These are phyloP conservation scores for Nephila pilipes DNA, from an alignment of 1,140 invertebrate genomes.

Conservation along the genomic window DNA sequence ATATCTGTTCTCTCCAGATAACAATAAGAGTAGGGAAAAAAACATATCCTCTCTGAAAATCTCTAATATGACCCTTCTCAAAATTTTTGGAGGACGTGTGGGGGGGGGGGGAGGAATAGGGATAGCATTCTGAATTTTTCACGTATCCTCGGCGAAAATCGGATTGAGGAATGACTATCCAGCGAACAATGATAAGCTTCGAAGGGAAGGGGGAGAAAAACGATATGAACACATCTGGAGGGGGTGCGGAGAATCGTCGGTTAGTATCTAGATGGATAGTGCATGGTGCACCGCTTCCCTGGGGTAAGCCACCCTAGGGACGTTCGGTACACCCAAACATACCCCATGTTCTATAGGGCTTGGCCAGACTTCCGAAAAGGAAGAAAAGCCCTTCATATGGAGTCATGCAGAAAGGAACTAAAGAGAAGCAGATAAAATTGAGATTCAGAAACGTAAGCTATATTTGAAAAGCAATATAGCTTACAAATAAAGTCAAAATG, in stretches of 20 bases:
- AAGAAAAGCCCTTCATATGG: not conserved
- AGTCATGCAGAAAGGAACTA: not conserved
- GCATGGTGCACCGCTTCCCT: slow-evolving; percentile 73
- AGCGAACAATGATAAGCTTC: slow-evolving; percentile 65
- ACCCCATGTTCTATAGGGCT: slow-evolving; percentile 44
- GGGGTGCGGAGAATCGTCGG: not conserved
- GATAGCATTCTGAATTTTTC: slow-evolving; percentile 52
- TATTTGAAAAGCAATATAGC: too few relatives aligned
- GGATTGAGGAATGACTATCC: slow-evolving; percentile 59
- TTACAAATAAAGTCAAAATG: too few relatives aligned
- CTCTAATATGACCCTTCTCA: not conserved
- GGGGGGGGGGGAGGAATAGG: not conserved
- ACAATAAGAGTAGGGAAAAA: not conserved
- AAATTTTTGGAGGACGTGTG: not conserved
- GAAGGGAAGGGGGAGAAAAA: not conserved
- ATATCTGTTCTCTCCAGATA: too few relatives aligned
- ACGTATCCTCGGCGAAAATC: slow-evolving; percentile 42
- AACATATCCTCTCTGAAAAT: not conserved
- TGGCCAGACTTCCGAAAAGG: slow-evolving; percentile 47
- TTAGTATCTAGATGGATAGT: slow-evolving; percentile 60
- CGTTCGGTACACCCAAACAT: slow-evolving; percentile 72
- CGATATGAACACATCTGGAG: slow-evolving; percentile 47
- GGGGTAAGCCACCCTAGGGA: slow-evolving; percentile 67
- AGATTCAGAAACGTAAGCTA: too few relatives aligned
- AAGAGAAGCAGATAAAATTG: not conserved